Conservation (phyloP, 2,888 invertebrate species). For the Caenorhabditis sp. region DNA sequence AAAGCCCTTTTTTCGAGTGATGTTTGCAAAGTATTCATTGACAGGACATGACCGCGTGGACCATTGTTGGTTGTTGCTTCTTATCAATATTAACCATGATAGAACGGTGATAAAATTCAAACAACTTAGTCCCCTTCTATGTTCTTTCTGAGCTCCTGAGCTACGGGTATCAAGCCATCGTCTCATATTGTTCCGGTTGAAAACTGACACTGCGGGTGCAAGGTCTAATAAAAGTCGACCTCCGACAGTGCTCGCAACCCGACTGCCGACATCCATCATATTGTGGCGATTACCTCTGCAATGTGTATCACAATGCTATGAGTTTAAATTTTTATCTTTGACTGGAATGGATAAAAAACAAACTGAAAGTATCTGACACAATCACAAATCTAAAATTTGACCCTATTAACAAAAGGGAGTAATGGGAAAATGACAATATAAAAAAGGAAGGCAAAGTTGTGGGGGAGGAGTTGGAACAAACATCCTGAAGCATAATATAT, state of each 20-base stretch:
- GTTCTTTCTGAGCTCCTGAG: no score
- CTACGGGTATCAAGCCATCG: not conserved
- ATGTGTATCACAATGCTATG: not conserved
- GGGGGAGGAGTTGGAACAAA: not conserved
- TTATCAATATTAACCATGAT: not conserved
- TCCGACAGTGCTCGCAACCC: constrained; percentile 13
- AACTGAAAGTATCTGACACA: constrained; percentile 28
- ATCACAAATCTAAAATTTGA: constrained; percentile 53
- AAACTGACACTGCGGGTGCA: constrained; percentile 31
- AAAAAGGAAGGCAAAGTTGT: not conserved
- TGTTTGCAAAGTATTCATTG: not conserved
- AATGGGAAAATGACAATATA: constrained; percentile 8
- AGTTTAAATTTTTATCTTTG: not conserved
- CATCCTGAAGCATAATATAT: not conserved
- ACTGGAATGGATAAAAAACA: not conserved
- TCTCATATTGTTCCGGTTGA: constrained; percentile 52
- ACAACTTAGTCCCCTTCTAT: no score
- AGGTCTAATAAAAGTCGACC: constrained; percentile 14
- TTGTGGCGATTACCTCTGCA: constrained; percentile 1
- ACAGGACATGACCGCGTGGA: not conserved
- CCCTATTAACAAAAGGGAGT: constrained; percentile 36
- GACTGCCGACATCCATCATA: constrained; percentile 21
- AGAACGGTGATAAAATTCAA: not conserved
- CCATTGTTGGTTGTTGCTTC: not conserved
- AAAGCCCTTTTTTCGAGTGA: no score